A percentile compares a stretch with the other conserved stretches of the same genome.
Conservation (phyloP, 2,113 vertebrate genomes). For the Podarcis muralis region DNA sequence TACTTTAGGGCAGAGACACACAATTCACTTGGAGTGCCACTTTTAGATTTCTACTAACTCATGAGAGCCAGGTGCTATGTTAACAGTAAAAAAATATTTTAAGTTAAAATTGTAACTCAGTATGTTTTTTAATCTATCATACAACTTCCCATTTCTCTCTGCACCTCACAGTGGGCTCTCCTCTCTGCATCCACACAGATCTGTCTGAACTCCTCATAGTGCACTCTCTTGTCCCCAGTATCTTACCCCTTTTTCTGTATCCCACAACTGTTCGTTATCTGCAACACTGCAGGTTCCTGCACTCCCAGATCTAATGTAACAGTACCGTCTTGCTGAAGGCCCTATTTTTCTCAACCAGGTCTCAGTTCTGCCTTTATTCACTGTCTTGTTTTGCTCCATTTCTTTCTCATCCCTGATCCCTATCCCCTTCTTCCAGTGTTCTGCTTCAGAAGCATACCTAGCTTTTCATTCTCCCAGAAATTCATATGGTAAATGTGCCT, state of each 20-base stretch:
- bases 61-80: not conserved
- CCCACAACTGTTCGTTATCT: not conserved
- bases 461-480: not conserved
- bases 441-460: not conserved
- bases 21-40: not conserved
- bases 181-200: not conserved
- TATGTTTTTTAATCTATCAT: not conserved
- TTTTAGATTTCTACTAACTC: not conserved
- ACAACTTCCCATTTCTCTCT: not conserved
- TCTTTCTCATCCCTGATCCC: no score
- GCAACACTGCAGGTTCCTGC: not conserved
- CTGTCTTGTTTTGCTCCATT: not conserved
- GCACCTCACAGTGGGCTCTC: not conserved
- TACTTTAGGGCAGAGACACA: not conserved
- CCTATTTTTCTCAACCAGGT: not conserved
- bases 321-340: not conserved
- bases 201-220: not conserved
- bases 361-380: not conserved
- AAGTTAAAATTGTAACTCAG: not conserved
- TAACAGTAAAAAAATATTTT: not conserved
- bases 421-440: not conserved
- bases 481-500: not conserved
- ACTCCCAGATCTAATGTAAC: not conserved
- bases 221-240: not conserved
- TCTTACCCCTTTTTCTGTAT: not conserved